Conservation (phyloP, 1,140 invertebrate species). For the Philopotamus ludificatus region DNA sequence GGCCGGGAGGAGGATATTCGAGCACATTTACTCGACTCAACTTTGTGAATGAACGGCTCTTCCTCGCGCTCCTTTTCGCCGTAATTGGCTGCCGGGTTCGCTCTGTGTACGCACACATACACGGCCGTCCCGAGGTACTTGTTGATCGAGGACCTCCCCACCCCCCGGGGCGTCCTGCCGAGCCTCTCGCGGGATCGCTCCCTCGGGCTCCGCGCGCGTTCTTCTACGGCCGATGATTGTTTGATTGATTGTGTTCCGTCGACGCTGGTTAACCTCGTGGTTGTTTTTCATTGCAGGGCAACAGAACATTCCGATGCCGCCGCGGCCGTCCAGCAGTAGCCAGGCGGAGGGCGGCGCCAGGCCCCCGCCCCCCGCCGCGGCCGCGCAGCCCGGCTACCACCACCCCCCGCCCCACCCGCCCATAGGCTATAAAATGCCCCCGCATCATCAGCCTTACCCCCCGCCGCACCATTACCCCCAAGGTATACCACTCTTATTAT, state of each 20-base stretch:
- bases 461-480: conserved; percentile 59
- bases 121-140: too few species aligned
- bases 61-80: too few species aligned
- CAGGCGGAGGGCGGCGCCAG: conserved; percentile 52
- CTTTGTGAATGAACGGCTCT: too few species aligned
- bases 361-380: conserved; percentile 45
- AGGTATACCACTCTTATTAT: conserved; percentile 43
- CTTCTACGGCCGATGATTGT: neutral
- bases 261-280: neutral
- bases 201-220: neutral
- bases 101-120: too few species aligned
- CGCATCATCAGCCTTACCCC: conserved; percentile 53
- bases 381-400: conserved; percentile 59
- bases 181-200: neutral
- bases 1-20: too few species aligned
- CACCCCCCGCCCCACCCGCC: conserved; percentile 60
- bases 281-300: conserved; percentile 63
- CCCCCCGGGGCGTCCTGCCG: too few species aligned
- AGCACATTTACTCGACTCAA: too few species aligned
- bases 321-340: conserved; percentile 82
- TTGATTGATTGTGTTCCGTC: too few species aligned
- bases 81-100: too few species aligned
- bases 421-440: conserved; percentile 52
- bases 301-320: conserved; percentile 89
- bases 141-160: too few species aligned